A percentile compares a stretch with the other conserved stretches of the same genome.
Conservation (phyloP, 2,797 vertebrate species). For the Ciconia nigra region DNA sequence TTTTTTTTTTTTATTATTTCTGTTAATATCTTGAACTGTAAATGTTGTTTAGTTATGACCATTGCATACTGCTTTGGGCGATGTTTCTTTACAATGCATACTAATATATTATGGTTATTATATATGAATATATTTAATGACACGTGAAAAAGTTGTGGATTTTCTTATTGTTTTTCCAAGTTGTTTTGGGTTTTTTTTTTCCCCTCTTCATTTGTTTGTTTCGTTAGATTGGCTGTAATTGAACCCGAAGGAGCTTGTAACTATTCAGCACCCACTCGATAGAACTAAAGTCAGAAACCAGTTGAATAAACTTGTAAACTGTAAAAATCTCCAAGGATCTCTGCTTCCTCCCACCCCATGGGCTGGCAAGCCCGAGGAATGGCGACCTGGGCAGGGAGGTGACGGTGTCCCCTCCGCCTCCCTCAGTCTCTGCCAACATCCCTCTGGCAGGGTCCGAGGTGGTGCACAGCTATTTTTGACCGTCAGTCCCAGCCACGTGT, state of each 20-base stretch:
- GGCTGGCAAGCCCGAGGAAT: fast-evolving
- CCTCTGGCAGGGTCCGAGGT: neutral
- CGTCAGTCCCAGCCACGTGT: fast-evolving
- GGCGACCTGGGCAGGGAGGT: neutral
- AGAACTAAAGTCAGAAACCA: conserved; percentile 91
- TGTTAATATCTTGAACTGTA: conserved; percentile 94
- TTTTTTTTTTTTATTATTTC: conserved; percentile 61
- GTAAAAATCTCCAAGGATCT: neutral
- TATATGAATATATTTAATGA: conserved; percentile 99
- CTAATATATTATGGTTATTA: conserved; percentile 99
- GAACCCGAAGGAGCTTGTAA: conserved; percentile 87
- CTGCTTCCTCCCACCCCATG: neutral
- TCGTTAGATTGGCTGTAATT: conserved; percentile 84
- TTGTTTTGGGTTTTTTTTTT: neutral
- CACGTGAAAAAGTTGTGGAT: conserved; percentile 92
- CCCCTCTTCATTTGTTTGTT: neutral
- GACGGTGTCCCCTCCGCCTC: neutral
- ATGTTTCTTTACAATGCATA: conserved; percentile 95
- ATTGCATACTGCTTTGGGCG: conserved; percentile 83
- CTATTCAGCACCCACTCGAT: conserved; percentile 87
- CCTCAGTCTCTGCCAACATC: neutral
- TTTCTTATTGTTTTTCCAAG: conserved; percentile 77
- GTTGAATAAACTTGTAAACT: conserved; percentile 92
- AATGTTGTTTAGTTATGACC: conserved; percentile 90
- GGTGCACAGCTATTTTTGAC: fast-evolving